phyloP scores from a whole-genome alignment of 2,797 vertebrate genomes.

The Chelidonichthys spinosus region DNA sequence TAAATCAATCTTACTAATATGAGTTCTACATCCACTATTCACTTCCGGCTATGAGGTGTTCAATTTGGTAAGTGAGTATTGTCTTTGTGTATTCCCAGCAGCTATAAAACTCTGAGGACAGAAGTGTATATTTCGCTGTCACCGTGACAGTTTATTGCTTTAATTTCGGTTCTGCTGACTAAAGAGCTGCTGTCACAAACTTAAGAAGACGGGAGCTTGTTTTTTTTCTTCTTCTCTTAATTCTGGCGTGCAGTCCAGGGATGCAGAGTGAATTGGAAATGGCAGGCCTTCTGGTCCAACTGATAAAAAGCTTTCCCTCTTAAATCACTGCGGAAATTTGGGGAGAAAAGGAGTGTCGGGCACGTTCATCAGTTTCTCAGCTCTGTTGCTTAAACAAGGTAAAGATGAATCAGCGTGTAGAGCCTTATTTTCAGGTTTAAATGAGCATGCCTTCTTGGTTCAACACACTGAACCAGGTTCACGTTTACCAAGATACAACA shows the following conservation, averaged over 20 bases:
- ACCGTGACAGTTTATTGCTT: conserved; percentile 74
- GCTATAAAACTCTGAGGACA: conserved; percentile 49
- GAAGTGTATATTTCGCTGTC: conserved; percentile 53
- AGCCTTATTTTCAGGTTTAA: conserved; percentile 18
- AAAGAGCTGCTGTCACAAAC: conserved; percentile 49
- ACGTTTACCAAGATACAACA: background rate
- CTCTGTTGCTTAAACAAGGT: conserved; percentile 23
- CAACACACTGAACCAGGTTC: background rate
- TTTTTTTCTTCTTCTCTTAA: background rate
- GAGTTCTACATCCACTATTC: background rate
- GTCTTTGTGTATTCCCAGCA: conserved; percentile 37
- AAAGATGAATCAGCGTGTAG: conserved; percentile 21
- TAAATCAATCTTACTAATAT: background rate
- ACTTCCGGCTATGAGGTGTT: background rate
- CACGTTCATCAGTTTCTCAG: conserved; percentile 11
- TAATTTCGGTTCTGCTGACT: conserved; percentile 74
- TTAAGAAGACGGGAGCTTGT: conserved; percentile 9
- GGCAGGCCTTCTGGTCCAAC: conserved; percentile 6
- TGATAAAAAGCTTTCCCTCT: conserved; percentile 20
- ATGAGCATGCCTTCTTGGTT: conserved; percentile 1
- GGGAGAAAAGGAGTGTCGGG: conserved; percentile 18
- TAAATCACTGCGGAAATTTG: conserved; percentile 19
- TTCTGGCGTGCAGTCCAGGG: conserved; percentile 7
- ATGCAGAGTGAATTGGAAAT: conserved; percentile 33
- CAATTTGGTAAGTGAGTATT: conserved; percentile 51